phyloP scores from a whole-genome alignment of 2,113 vertebrate species.

The Pandion haliaetus region DNA sequence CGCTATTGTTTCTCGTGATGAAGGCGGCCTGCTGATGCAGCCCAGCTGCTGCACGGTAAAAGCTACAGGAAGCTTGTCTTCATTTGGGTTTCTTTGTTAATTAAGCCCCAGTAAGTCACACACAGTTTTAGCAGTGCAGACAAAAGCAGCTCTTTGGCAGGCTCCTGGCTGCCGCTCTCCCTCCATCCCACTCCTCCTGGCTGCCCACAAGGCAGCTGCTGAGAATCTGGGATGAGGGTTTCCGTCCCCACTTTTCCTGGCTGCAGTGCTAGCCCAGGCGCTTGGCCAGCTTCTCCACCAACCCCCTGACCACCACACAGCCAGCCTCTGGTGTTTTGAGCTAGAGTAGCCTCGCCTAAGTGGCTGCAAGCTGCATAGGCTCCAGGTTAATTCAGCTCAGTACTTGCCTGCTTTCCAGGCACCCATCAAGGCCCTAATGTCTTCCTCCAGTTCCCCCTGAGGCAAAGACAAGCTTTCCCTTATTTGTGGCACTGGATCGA shows the following conservation, averaged over 20 bases:
- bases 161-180: not conserved
- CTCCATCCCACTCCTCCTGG: not conserved
- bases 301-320: not conserved
- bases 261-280: not conserved
- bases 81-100: not conserved
- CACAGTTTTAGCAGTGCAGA: not conserved
- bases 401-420: not conserved
- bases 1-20: not conserved
- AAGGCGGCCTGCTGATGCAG: not conserved
- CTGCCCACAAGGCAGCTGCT: conserved; percentile 3
- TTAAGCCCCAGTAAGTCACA: not conserved
- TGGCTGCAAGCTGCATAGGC: not conserved
- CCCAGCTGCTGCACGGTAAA: not conserved
- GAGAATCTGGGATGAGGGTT: not conserved
- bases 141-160: not conserved
- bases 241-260: not conserved
- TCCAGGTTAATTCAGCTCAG: not conserved
- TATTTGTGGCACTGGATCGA: not conserved
- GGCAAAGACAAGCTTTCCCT: not conserved
- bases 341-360: not conserved
- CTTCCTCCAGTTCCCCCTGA: not conserved
- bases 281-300: not conserved
- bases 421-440: not conserved
- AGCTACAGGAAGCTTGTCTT: not conserved
- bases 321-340: not conserved